Evolutionary conservation across 2,797 vertebrate species (phyloP).

Genomic region (Gila robusta): DNA sequence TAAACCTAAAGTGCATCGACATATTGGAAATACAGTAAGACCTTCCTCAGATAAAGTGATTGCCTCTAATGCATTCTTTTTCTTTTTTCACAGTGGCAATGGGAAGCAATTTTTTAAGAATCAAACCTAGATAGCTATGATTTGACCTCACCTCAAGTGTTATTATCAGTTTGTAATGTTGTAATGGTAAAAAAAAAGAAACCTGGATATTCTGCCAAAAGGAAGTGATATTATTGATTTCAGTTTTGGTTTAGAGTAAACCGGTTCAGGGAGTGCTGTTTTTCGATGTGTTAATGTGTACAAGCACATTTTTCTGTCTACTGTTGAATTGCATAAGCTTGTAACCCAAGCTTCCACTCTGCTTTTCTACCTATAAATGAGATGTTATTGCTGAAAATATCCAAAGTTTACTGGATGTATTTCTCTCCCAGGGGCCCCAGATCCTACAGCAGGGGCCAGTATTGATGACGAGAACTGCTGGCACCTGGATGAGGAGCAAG

Average conservation of each 20-base stretch:
- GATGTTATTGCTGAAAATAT: constrained; percentile 30
- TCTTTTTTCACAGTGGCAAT: constrained; percentile 7
- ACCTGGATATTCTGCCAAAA: constrained; percentile 5
- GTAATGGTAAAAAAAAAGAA: constrained; percentile 6
- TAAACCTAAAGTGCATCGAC: constrained; percentile 57
- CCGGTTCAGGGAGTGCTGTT: neutral
- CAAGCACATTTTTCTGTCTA: neutral
- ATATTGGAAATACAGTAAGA: constrained; percentile 51
- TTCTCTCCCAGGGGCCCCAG: constrained; percentile 87
- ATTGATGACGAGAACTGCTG: constrained; percentile 98
- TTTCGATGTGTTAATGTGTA: neutral
- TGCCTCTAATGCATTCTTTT: constrained; percentile 54
- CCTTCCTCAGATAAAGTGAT: constrained; percentile 54
- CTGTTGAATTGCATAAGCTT: constrained; percentile 4
- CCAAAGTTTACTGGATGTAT: constrained; percentile 31
- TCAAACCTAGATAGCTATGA: constrained; percentile 19
- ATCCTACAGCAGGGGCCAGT: constrained; percentile 96
- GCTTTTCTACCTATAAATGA: constrained; percentile 10
- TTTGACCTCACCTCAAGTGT: neutral
- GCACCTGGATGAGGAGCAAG: constrained; percentile 98
- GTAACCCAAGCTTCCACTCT: neutral
- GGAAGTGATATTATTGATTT: constrained; percentile 18
- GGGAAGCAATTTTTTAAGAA: constrained; percentile 25
- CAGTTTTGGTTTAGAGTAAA: constrained; percentile 6
- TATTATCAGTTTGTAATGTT: constrained; percentile 14